A percentile compares a stretch with the other conserved stretches of the same genome.
phyloP scores from a whole-genome alignment of 2,797 vertebrate species.

The Varecia variegata region DNA sequence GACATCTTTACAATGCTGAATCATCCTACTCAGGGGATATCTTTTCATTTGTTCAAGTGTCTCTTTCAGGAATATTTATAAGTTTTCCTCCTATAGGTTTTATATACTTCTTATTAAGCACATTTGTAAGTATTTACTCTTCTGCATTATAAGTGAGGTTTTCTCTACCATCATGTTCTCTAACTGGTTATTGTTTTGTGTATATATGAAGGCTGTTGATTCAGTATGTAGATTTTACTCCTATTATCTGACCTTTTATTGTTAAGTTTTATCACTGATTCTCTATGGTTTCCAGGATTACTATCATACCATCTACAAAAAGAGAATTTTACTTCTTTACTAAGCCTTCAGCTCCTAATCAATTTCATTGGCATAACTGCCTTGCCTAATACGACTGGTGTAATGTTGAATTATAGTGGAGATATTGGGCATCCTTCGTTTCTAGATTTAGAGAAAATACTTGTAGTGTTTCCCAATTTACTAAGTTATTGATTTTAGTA shows the following conservation, averaged over 20 bases:
- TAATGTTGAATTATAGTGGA: neutral
- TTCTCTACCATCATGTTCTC: neutral
- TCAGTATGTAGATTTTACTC: neutral
- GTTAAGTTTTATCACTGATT: neutral
- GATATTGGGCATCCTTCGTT: neutral
- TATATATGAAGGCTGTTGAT: neutral
- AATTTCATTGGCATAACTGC: neutral
- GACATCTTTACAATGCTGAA: neutral
- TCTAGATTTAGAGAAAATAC: constrained; percentile 5
- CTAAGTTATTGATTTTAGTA: neutral
- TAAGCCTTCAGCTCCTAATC: neutral
- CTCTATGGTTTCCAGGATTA: neutral
- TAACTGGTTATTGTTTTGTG: neutral
- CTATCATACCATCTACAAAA: neutral
- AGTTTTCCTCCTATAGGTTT: neutral
- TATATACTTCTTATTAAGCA: neutral
- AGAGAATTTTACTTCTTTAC: neutral
- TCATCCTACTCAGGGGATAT: neutral
- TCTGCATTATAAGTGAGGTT: neutral
- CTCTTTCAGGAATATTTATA: neutral
- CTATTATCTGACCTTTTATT: neutral
- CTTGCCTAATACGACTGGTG: neutral
- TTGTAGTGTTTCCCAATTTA: neutral
- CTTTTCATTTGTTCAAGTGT: neutral
- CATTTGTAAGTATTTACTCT: neutral